Conservation (phyloP, 2,797 vertebrate species). For the Gadopsis marmoratus region DNA sequence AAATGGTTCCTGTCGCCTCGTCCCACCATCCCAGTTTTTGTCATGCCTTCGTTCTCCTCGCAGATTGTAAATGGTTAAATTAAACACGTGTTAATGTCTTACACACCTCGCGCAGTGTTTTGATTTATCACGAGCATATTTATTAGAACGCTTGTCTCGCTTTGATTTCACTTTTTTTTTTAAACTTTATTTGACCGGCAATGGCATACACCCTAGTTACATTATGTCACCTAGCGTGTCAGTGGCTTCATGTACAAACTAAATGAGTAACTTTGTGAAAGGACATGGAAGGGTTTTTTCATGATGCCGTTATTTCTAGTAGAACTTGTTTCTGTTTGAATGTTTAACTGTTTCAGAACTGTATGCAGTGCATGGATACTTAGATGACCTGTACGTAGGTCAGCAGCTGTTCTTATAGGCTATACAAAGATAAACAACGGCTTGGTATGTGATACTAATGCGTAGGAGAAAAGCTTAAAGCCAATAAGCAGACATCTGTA, state of each 20-base stretch:
- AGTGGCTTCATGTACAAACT: neutral
- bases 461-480: neutral
- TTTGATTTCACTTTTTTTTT: neutral
- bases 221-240: neutral
- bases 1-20: constrained; percentile 36
- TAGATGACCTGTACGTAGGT: neutral
- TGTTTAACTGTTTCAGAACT: neutral
- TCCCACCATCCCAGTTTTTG: constrained; percentile 41
- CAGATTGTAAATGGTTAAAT: constrained; percentile 80
- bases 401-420: neutral
- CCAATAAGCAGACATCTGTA: neutral
- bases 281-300: neutral
- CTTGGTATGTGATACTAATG: neutral
- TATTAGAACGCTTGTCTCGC: neutral
- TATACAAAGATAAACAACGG: too few species aligned
- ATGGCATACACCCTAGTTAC: neutral
- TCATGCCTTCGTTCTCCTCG: constrained; percentile 38
- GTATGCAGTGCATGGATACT: neutral
- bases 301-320: too few species aligned
- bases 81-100: constrained; percentile 72
- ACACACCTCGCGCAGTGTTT: constrained; percentile 5
- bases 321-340: neutral
- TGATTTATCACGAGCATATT: constrained; percentile 4
- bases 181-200: neutral
- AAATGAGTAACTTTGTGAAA: neutral